Base-by-base conservation (phyloP, 2,888 invertebrate genomes). In the Craniophora ligustri region DNA sequence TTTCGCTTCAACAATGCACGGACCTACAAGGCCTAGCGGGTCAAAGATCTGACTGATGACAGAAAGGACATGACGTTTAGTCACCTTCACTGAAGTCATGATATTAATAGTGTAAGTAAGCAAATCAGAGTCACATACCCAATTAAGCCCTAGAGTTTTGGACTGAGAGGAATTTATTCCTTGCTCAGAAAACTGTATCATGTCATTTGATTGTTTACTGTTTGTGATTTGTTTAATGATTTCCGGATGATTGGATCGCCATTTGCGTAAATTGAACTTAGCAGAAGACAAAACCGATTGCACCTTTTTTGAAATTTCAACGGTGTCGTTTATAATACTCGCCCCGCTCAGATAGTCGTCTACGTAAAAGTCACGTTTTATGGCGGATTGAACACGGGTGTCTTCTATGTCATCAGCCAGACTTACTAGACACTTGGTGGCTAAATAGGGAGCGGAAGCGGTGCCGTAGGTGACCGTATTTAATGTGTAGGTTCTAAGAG, bases 231-330 rank as follows among this genome's bases (percentile, higher is more conserved):
- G 8, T 21, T 31, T 21, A 5, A 46, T 13, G 13, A 53, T 46
- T 30, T 45, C 7, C 3, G 16, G 18, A 40, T 21, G 18, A 41
- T 46, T 46, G 1, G 46, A 53, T 7, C 15, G 39, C 39, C 39
- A 53, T 30, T 53, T 51, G 5, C 45, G 18, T n/a, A 45, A 28
- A 18, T 45, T 32, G 16, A 51, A 51, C 10, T 45, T 31, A 3
- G 46, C 40, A 13, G 35, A 45, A 7, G 14, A 10, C 35, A 53
- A 3, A 11, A 40, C 26, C 0, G 18, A 28, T 2, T 13, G n/a
- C n/a, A 40, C 28, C 5, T 19, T 18, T 34, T 51, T 51, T 26
- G 31, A n/a, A n/a, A n/a, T n/a, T 7, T 46, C 2, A n/a, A 42
- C 31, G 5, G 31, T 32, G 0, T 38, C 23, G 4, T 10, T 7